Evolutionary conservation across 2,797 vertebrate species (phyloP).

Genomic region (Cirrhinus molitorella): DNA sequence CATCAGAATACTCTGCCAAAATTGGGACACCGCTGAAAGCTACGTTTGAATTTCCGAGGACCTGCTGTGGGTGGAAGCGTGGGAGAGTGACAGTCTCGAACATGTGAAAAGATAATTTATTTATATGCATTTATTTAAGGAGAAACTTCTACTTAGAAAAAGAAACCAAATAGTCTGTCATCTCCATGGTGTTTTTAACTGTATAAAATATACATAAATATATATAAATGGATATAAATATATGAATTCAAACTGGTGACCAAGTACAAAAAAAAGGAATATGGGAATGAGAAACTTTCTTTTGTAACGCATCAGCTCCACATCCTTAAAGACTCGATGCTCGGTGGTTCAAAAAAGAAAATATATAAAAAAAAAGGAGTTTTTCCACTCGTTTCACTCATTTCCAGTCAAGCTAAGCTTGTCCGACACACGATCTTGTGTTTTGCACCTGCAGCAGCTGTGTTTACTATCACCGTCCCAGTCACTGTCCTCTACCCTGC

Average conservation of each 20-base stretch:
- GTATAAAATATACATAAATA: constrained; percentile 85
- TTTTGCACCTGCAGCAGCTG: constrained; percentile 44
- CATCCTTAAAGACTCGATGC: constrained; percentile 61
- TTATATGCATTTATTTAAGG: constrained; percentile 82
- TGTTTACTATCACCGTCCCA: constrained; percentile 49
- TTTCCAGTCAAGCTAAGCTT: constrained; percentile 25
- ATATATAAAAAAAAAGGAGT: not conserved
- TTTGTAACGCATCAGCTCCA: constrained; percentile 68
- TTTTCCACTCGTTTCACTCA: constrained; percentile 24
- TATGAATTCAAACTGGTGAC: constrained; percentile 82
- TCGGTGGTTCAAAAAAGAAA: constrained; percentile 22
- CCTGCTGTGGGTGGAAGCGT: constrained; percentile 63
- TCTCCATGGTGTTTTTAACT: constrained; percentile 84
- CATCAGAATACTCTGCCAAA: constrained; percentile 57
- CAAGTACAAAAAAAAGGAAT: constrained; percentile 75
- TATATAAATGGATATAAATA: constrained; percentile 82
- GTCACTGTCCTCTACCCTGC: constrained; percentile 61
- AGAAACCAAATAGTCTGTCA: constrained; percentile 86
- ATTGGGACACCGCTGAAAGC: constrained; percentile 49
- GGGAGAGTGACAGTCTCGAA: constrained; percentile 65
- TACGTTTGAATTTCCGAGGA: constrained; percentile 55
- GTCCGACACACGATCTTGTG: constrained; percentile 44
- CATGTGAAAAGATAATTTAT: constrained; percentile 71
- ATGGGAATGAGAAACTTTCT: constrained; percentile 73
- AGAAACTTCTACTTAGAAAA: constrained; percentile 79